Percentiles rank a stretch among this genome's conserved stretches.
phyloP scores from a whole-genome alignment of 2,113 vertebrate genomes.

The Platysternon megacephalum region DNA sequence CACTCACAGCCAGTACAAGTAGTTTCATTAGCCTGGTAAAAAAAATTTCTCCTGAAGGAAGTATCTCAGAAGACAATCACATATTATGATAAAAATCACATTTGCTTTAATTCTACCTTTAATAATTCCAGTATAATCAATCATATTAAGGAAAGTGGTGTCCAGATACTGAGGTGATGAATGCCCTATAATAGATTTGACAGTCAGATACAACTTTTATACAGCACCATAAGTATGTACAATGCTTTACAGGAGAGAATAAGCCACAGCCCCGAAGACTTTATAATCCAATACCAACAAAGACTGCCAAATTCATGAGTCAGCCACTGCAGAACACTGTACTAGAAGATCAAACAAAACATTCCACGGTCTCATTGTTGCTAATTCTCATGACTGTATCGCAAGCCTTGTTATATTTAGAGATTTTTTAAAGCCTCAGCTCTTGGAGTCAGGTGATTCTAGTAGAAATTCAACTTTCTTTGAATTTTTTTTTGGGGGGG shows the following conservation, averaged over 20 bases:
- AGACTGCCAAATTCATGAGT: not conserved
- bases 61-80: not conserved
- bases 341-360: not conserved
- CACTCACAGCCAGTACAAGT: rapidly evolving
- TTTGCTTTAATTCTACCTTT: not conserved
- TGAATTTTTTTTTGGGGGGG: not conserved
- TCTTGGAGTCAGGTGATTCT: not conserved
- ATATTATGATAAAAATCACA: not conserved
- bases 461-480: not conserved
- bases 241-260: not conserved
- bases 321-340: not conserved
- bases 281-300: not conserved
- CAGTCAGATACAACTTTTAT: not conserved
- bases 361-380: not conserved
- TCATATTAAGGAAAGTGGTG: not conserved
- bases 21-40: not conserved
- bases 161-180: not conserved
- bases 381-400: not conserved
- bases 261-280: not conserved
- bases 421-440: not conserved
- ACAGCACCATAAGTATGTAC: not conserved
- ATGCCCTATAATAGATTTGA: not conserved
- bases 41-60: not conserved
- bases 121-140: not conserved
- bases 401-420: not conserved